Base-by-base conservation (phyloP, 2,797 vertebrate genomes). In the Enteromius unitaeniatus region DNA sequence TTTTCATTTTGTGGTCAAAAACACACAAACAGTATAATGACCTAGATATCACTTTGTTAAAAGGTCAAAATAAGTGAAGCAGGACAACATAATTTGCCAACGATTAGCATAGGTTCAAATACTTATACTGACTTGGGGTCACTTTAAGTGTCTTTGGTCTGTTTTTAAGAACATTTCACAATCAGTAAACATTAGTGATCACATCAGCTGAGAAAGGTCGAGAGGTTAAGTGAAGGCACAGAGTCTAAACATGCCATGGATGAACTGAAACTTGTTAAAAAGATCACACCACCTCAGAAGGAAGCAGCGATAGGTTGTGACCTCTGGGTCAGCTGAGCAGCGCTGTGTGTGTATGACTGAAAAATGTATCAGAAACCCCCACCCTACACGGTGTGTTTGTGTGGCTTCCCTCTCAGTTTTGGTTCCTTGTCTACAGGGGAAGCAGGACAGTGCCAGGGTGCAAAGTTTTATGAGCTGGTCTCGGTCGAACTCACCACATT, bases 401-500 rank as follows among this genome's bases (percentile, higher is more conserved):
- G 93, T 94, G 95, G 95, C 94, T 96, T 94, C 92, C 91, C 82
- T 90, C 90, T 92, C 13, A 92, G 88, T 95, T 92, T 94, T 94
- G 94, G 88, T 95, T 96, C 94, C 93, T 91, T 90, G 93, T 94
- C 93, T 94, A 92, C 84, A 89, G 95, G 93, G 96, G 97, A 97
- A 98, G 95, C 92, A 89, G 92, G 91, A 93, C 91, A 93, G 95
- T 98, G 97, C 97, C 97, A 98, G 96, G 94, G 95, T 96, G 95
- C 95, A 95, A 91, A 94, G 91, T 90, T 95, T 96, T 95, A 96
- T 92, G 92, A 93, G 93, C 93, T 95, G 95, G 96, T 96, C 92
- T 97, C 94, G 87, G 96, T 95, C 94, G 89, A 94, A 91, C 92
- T 97, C 95, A 95, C 97, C 97, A 94, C 97, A 95, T 93, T 96